phyloP scores from a whole-genome alignment of 2,113 vertebrate species.

The Sturnira hondurensis region DNA sequence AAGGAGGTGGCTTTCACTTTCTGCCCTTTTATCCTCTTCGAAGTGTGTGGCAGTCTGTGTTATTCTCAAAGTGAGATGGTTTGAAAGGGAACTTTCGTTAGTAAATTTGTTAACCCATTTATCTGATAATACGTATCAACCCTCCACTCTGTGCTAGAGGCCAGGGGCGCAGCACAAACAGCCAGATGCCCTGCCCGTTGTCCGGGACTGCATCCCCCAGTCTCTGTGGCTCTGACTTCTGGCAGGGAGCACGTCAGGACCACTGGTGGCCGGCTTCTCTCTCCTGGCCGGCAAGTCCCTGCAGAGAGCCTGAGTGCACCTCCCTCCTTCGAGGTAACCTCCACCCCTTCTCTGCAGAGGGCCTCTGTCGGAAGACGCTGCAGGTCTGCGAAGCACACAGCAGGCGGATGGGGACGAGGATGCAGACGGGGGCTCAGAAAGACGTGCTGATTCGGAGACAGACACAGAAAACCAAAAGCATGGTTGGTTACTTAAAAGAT shows the following conservation, averaged over 20 bases:
- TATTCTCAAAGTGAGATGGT: background rate
- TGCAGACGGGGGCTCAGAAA: background rate
- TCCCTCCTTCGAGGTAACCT: background rate
- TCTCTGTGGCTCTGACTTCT: accelerated
- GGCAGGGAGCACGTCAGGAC: background rate
- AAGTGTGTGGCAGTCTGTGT: background rate
- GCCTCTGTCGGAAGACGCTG: accelerated
- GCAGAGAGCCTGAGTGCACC: background rate
- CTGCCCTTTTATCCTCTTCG: background rate
- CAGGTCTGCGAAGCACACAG: background rate
- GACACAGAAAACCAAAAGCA: background rate
- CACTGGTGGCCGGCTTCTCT: background rate
- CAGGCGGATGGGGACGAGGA: background rate
- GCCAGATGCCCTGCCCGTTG: accelerated
- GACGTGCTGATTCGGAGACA: background rate
- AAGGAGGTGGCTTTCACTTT: background rate
- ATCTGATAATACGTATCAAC: accelerated
- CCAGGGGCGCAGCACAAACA: accelerated
- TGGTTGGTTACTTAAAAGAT: slow-evolving; percentile 55
- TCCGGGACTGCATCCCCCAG: accelerated
- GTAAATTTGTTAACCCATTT: background rate
- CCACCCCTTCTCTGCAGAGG: slow-evolving; percentile 19
- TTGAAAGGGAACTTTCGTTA: background rate
- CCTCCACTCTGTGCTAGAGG: accelerated
- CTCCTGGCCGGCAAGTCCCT: background rate